Conservation (phyloP, 2,888 invertebrate species). For the Periphyllus acericola region DNA sequence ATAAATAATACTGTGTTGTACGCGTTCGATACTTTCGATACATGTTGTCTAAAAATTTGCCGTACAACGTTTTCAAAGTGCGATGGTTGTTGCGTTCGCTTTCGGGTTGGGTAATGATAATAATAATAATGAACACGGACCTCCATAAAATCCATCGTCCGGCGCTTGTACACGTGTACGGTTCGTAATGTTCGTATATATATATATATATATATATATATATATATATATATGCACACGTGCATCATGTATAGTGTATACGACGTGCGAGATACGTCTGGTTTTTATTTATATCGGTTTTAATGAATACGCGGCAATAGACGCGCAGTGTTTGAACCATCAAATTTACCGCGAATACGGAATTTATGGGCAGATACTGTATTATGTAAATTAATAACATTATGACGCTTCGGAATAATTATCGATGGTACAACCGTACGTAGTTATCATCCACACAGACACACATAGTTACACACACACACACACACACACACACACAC, state of each 20-base stretch:
- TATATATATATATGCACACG: too few species aligned
- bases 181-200: too few species aligned
- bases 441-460: not conserved
- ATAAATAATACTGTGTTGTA: too few species aligned
- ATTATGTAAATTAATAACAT: constrained; percentile 24
- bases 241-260: too few species aligned
- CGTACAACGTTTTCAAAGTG: too few species aligned
- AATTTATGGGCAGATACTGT: not conserved
- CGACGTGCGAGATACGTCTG: not conserved
- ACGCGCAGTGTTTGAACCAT: not conserved
- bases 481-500: not conserved
- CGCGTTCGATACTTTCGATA: too few species aligned
- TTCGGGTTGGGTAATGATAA: not conserved
- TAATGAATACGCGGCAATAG: not conserved
- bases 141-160: not conserved
- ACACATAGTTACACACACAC: not conserved
- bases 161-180: too few species aligned
- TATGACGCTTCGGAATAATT: constrained; percentile 25
- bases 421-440: not conserved
- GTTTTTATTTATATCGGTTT: not conserved
- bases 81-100: not conserved
- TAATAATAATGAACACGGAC: not conserved
- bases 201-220: too few species aligned
- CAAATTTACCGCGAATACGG: not conserved
- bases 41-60: too few species aligned